Percentiles rank a stretch among this genome's conserved stretches.
Conservation (phyloP, 2,888 invertebrate genomes). For the Brachyptera putata region DNA sequence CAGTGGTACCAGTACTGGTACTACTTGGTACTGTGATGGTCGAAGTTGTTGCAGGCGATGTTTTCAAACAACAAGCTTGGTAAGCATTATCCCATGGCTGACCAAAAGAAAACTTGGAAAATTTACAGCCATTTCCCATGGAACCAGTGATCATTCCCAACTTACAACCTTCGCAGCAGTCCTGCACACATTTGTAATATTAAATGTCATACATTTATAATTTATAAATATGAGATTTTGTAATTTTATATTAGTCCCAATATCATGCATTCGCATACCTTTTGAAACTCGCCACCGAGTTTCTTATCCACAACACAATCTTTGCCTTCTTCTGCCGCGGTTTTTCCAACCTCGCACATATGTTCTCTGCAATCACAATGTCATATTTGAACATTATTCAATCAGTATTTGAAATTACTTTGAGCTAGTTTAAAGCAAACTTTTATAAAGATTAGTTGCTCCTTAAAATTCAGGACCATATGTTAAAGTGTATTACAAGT, state of each 20-base stretch:
- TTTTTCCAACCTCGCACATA: constrained; percentile 51
- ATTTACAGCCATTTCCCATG: constrained; percentile 51
- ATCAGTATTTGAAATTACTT: no score
- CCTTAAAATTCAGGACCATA: no score
- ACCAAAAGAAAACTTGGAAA: constrained; percentile 52
- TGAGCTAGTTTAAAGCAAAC: no score
- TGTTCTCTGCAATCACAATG: constrained; percentile 46
- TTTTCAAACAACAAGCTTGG: constrained; percentile 56
- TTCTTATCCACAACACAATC: constrained; percentile 43
- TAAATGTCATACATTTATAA: not conserved
- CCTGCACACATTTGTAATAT: constrained; percentile 39
- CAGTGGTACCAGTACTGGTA: constrained; percentile 3
- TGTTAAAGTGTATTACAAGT: no score
- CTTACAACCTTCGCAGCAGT: constrained; percentile 62
- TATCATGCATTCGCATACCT: constrained; percentile 34
- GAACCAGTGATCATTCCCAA: constrained; percentile 46
- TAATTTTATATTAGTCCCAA: not conserved
- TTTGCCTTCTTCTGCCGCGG: constrained; percentile 47
- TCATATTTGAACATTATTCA: no score
- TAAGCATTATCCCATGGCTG: constrained; percentile 58
- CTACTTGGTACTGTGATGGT: constrained; percentile 14
- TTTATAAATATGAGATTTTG: not conserved
- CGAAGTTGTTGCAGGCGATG: constrained; percentile 30
- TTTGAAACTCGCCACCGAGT: constrained; percentile 37
- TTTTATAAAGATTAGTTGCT: no score